Evolutionary conservation across 2,113 vertebrate species (phyloP), one percentile per base, ranked within the genome.

Genomic region (Lichenostomus cassidix): DNA sequence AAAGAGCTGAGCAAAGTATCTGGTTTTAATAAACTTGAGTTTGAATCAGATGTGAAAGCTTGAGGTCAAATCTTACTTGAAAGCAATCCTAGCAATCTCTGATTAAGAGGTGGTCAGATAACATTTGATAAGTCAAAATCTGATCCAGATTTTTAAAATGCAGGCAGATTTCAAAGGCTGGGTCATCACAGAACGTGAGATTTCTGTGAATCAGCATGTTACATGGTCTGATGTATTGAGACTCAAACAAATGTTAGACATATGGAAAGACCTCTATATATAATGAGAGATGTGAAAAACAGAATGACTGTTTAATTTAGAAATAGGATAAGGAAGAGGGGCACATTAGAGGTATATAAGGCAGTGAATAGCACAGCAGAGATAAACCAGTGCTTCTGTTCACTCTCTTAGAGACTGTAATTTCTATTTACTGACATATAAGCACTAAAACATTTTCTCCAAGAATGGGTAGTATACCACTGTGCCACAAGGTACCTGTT

Each of bases 131-230:
- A 92, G 62, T 76, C 90, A 93, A 96, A 96, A 93, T 92, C 69
- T 65, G 82, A 96, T 93, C 52, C 80, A 93, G 85, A 92, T 89
- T 89, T 93, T 88, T 22, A 4, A 35, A 93, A 92, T 55, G 77
- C 83, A 75, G 69, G 62, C 80, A 95, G 76, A 92, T 96, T 93
- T 94, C 86, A 83, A 95, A 94, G 86, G 73, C 73, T 93, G 79
- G 95, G 90, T 94, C 95, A 95, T 92, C 96, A 81, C 60, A 68
- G 92, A 95, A 96, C 35, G 49, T 92, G 95, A 95, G 93, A 94
- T 96, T 96, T 95, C 86, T 97, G 76, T 96, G 95, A 95, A 90
- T 96, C 96, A 97, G 93, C 90, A 96, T 90, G 93, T 95, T 95
- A 82, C 86, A 75, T 81, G 90, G 88, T 95, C 88, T 94, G 80